These are phyloP conservation scores for Mayetiola destructor DNA, from an alignment of 2,888 invertebrate species.

Conservation along the genomic window DNA sequence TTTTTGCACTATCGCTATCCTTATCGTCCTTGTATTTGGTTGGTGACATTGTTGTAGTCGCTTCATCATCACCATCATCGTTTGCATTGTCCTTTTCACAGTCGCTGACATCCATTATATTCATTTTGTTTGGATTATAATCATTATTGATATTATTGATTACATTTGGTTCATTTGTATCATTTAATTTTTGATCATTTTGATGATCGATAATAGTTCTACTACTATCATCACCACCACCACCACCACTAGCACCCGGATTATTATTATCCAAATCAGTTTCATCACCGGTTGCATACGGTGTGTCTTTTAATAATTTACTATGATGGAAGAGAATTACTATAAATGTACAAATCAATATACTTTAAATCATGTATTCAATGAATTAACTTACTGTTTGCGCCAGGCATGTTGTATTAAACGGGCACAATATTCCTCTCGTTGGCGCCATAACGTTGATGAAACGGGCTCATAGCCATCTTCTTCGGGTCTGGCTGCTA, in stretches of 20 bases:
- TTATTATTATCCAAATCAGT: slow-evolving; percentile 34
- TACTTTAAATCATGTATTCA: slow-evolving; percentile 41
- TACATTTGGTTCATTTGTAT: neutral
- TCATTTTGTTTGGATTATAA: neutral
- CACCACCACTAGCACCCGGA: slow-evolving; percentile 33
- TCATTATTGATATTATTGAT: neutral
- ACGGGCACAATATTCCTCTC: slow-evolving; percentile 91
- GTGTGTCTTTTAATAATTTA: slow-evolving; percentile 8
- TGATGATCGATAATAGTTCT: slow-evolving; percentile 29
- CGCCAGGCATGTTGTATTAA: slow-evolving; percentile 93
- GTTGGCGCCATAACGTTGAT: slow-evolving; percentile 87
- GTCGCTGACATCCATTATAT: neutral
- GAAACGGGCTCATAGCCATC: slow-evolving; percentile 87
- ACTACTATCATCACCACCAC: slow-evolving; percentile 39
- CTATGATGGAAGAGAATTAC: no score
- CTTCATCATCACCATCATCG: slow-evolving; percentile 18
- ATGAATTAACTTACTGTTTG: slow-evolving; percentile 64
- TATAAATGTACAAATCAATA: no score
- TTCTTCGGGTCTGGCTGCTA: slow-evolving; percentile 69
- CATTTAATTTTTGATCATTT: neutral
- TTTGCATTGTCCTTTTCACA: slow-evolving; percentile 20
- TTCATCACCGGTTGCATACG: slow-evolving; percentile 38
- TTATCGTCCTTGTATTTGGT: slow-evolving; percentile 22
- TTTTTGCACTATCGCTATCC: slow-evolving; percentile 25
- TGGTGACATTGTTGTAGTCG: slow-evolving; percentile 21